A percentile compares a stretch with the other conserved stretches of the same genome.
Conservation (phyloP, 2,797 vertebrate species). For the Artibeus jamaicensis region DNA sequence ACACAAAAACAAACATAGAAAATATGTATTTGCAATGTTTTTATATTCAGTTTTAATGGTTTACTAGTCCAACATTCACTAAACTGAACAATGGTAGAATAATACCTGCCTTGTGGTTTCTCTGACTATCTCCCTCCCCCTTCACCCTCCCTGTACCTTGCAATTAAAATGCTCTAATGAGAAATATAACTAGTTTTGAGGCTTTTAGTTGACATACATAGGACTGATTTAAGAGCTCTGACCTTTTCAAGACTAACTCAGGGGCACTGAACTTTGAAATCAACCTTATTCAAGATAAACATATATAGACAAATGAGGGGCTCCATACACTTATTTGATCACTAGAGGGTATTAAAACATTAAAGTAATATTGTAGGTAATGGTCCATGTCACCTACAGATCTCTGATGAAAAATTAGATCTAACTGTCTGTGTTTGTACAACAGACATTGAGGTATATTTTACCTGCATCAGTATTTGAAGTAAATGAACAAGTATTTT, state of each 20-base stretch:
- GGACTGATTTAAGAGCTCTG: constrained; percentile 33
- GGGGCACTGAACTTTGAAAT: constrained; percentile 9
- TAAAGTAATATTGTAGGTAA: constrained; percentile 28
- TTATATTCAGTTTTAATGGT: constrained; percentile 43
- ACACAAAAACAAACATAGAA: constrained; percentile 44
- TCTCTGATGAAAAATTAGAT: constrained; percentile 2
- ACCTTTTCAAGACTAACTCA: constrained; percentile 43
- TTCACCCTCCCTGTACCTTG: background rate
- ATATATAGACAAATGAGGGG: background rate
- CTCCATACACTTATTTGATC: background rate
- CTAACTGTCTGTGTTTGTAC: background rate
- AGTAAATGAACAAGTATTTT: background rate
- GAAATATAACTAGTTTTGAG: background rate
- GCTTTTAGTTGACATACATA: constrained; percentile 17
- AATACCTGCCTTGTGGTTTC: background rate
- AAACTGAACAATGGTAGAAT: background rate
- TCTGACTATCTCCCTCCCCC: background rate
- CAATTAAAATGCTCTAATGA: background rate
- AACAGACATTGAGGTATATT: background rate
- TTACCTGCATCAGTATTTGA: background rate
- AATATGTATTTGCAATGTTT: constrained; percentile 2
- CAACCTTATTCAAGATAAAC: constrained; percentile 43
- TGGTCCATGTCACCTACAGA: constrained; percentile 9
- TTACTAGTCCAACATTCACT: background rate
- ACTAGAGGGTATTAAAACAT: background rate